Evolutionary conservation across 2,797 vertebrate genomes (phyloP).

Genomic region (Peromyscus nudipes): DNA sequence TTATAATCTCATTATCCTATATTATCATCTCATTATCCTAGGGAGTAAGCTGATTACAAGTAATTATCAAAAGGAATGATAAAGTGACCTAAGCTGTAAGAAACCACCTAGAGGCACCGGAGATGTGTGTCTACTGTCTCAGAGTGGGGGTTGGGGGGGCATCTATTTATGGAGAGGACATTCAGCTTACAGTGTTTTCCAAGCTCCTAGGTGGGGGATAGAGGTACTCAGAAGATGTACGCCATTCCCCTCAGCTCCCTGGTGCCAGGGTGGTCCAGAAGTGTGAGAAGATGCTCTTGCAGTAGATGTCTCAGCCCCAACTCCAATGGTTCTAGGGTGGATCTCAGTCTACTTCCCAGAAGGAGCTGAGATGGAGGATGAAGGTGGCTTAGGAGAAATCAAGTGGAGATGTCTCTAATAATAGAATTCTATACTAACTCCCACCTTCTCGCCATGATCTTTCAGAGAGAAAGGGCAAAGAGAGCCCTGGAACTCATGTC

Average conservation of each 20-base stretch:
- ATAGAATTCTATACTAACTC: neutral
- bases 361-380: neutral
- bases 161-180: neutral
- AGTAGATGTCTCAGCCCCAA: rapidly evolving
- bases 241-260: neutral
- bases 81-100: conserved; percentile 1
- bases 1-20: conserved; percentile 49
- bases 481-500: neutral
- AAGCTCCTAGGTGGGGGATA: neutral
- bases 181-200: neutral
- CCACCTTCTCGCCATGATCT: neutral
- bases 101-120: neutral
- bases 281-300: neutral
- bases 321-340: neutral
- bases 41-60: conserved; percentile 49
- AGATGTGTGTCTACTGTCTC: neutral
- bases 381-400: neutral
- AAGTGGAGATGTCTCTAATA: neutral
- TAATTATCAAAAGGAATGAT: conserved; percentile 48
- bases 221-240: neutral
- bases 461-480: neutral
- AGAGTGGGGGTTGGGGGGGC: too few species aligned
- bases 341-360: neutral
- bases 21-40: conserved; percentile 49
- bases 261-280: neutral